Percentiles rank a stretch among this genome's conserved stretches.
These are phyloP conservation scores for Monoplex corrugatus DNA, from an alignment of 2,888 invertebrate species.

Conservation along the genomic window DNA sequence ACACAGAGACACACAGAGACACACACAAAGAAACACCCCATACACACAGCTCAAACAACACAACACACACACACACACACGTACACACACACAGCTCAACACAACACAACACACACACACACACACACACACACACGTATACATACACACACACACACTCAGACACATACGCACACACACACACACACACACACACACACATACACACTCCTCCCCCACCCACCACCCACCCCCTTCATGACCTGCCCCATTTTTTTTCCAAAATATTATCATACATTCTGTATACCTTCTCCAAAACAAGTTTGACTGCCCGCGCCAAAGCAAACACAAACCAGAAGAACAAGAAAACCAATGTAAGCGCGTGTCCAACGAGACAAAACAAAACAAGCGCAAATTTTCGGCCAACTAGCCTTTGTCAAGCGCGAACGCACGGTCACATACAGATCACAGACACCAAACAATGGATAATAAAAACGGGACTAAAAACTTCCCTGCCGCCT, in stretches of 20 bases:
- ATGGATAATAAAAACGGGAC: too few species aligned
- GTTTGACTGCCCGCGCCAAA: neutral
- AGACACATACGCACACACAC: neutral
- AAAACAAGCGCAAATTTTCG: too few species aligned
- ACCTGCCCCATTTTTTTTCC: neutral
- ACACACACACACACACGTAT: neutral
- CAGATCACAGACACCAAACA: too few species aligned
- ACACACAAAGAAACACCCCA: neutral
- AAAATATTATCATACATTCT: neutral
- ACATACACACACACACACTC: neutral
- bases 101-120: constrained; percentile 1
- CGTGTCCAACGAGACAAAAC: neutral
- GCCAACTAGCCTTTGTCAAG: too few species aligned
- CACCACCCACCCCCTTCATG: too few species aligned
- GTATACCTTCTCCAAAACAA: neutral
- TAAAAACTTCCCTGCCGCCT: too few species aligned
- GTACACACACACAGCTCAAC: neutral
- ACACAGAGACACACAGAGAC: too few species aligned
- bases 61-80: constrained; percentile 5
- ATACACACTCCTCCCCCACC: neutral
- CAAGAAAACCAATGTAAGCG: neutral
- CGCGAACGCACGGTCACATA: too few species aligned
- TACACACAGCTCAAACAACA: neutral
- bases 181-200: neutral
- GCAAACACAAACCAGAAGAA: neutral